Percentiles rank a stretch among this genome's conserved stretches.
phyloP scores from a whole-genome alignment of 2,113 vertebrate species.

The Gila orcuttii region DNA sequence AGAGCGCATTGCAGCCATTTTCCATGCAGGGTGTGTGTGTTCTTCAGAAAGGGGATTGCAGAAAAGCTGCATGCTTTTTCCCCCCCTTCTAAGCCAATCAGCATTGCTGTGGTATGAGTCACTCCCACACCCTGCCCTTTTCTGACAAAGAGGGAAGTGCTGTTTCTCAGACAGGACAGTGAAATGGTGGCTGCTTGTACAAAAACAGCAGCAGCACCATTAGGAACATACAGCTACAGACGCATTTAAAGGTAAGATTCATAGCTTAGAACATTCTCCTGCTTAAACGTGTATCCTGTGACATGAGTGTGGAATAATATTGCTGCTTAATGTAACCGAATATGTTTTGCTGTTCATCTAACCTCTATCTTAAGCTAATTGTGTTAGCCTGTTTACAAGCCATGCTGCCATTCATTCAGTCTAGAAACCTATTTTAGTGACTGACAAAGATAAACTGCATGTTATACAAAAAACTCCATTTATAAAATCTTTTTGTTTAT shows the following conservation, averaged over 20 bases:
- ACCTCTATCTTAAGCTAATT: constrained; percentile 42
- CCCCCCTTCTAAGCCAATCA: constrained; percentile 49
- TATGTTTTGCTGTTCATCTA: not conserved
- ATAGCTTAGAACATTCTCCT: constrained; percentile 22
- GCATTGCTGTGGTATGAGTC: constrained; percentile 55
- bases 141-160: constrained; percentile 50
- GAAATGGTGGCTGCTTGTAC: constrained; percentile 50
- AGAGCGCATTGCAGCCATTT: constrained; percentile 53
- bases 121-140: constrained; percentile 53
- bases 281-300: constrained; percentile 2
- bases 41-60: constrained; percentile 34
- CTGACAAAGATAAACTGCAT: not conserved
- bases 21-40: constrained; percentile 39
- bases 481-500: not conserved
- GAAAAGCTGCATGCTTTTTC: constrained; percentile 47
- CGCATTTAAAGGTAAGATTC: constrained; percentile 59
- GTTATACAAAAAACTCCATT: not conserved
- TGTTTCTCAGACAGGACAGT: constrained; percentile 45
- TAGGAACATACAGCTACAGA: constrained; percentile 49
- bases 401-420: not conserved
- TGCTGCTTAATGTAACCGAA: not conserved
- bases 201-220: constrained; percentile 53
- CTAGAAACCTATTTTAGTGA: not conserved
- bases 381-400: constrained; percentile 39
- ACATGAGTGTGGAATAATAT: not conserved